phyloP scores from a whole-genome alignment of 1,140 invertebrate species.

The Dendrolimus kikuchii region DNA sequence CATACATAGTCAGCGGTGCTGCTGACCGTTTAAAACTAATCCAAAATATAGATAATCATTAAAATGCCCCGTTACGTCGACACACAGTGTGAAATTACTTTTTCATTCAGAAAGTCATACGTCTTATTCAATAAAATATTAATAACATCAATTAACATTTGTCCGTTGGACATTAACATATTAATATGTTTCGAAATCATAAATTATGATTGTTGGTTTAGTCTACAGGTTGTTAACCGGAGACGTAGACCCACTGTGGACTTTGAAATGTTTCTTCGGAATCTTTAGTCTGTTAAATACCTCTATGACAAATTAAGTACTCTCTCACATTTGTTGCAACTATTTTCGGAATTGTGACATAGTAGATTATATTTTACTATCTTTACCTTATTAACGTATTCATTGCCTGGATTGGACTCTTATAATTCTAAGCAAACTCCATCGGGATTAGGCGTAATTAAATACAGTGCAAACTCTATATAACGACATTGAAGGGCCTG shows the following conservation, averaged over 20 bases:
- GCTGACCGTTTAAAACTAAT: constrained; percentile 19
- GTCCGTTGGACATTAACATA: constrained; percentile 36
- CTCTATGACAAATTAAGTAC: no score
- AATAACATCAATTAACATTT: constrained; percentile 49
- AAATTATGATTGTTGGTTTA: neutral
- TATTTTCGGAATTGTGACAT: no score
- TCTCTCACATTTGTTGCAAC: no score
- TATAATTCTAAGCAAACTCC: no score
- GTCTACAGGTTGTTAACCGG: neutral
- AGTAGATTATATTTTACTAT: no score
- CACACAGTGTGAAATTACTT: constrained; percentile 25
- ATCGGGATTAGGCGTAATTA: no score
- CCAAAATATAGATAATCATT: neutral
- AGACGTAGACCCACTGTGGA: neutral
- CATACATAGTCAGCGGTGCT: neutral
- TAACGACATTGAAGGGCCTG: no score
- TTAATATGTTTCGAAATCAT: constrained; percentile 41
- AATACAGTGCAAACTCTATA: no score
- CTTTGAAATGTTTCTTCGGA: neutral
- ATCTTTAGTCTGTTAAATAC: neutral
- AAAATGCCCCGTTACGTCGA: no score
- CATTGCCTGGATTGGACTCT: no score
- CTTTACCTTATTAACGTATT: no score
- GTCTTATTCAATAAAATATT: constrained; percentile 32
- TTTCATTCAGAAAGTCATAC: constrained; percentile 21